Percentiles rank a stretch among this genome's conserved stretches.
phyloP scores from a whole-genome alignment of 2,797 vertebrate genomes.

The Myotis myotis region DNA sequence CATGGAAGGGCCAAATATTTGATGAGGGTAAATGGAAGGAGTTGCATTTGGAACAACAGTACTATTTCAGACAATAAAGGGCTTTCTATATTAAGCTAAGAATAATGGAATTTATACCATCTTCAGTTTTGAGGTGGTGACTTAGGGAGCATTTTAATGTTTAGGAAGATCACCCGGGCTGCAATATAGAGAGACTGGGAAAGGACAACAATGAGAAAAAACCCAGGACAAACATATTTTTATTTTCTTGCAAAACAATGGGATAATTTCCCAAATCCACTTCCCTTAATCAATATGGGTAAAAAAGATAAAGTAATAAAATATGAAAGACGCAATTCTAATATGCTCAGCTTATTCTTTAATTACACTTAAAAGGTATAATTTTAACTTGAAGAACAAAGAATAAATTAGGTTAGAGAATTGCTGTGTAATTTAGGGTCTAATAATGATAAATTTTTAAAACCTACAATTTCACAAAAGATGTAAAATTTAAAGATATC shows the following conservation, averaged over 20 bases:
- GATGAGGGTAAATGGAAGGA: not conserved
- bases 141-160: not conserved
- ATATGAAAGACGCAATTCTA: not conserved
- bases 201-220: not conserved
- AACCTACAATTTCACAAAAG: not conserved
- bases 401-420: not conserved
- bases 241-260: not conserved
- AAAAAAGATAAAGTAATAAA: not conserved
- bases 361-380: not conserved
- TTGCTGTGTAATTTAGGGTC: not conserved
- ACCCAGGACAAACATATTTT: not conserved
- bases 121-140: not conserved
- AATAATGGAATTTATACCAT: not conserved
- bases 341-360: not conserved
- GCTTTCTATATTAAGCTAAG: not conserved
- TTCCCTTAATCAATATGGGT: not conserved
- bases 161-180: not conserved
- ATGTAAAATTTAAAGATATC: not conserved
- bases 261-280: not conserved
- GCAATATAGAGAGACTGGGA: not conserved
- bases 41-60: not conserved
- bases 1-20: not conserved
- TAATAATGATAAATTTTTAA: not conserved
- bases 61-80: not conserved
- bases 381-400: slow-evolving; percentile 12